Conservation (phyloP, 2,888 invertebrate genomes). For the Cantharis flavilabris region DNA sequence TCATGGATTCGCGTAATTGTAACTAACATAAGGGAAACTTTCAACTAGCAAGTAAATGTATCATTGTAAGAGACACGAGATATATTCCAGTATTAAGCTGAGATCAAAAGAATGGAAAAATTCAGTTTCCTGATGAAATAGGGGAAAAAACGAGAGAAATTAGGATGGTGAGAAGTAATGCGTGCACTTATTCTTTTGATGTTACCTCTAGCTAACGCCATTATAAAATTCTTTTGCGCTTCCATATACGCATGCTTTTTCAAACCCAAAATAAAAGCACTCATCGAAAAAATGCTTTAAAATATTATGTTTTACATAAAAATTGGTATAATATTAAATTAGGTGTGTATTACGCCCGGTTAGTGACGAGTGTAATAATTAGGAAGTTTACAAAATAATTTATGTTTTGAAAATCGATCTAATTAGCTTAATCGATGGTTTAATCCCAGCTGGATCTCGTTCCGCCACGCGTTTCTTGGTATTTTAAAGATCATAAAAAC, state of each 20-base stretch:
- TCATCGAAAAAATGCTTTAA: background rate
- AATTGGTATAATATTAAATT: background rate
- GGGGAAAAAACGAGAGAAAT: conserved; percentile 20
- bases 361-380: background rate
- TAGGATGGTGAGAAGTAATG: conserved; percentile 22
- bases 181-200: conserved; percentile 22
- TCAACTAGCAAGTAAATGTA: conserved; percentile 27
- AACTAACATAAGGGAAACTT: conserved; percentile 14
- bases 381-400: background rate
- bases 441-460: conserved; percentile 6
- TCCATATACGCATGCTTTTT: background rate
- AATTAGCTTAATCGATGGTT: conserved; percentile 11
- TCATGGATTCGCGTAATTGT: conserved; percentile 15
- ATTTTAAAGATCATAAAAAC: conserved; percentile 9
- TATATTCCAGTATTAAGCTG: conserved; percentile 12
- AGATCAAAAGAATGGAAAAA: conserved; percentile 27
- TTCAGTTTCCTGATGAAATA: conserved; percentile 21
- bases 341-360: background rate
- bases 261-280: background rate
- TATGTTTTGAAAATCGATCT: conserved; percentile 8
- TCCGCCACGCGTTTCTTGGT: conserved; percentile 15
- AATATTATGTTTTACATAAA: background rate
- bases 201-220: conserved; percentile 13
- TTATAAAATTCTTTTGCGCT: background rate
- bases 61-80: conserved; percentile 24